Base-by-base conservation (phyloP, 2,797 vertebrate species). In the Morus bassanus region DNA sequence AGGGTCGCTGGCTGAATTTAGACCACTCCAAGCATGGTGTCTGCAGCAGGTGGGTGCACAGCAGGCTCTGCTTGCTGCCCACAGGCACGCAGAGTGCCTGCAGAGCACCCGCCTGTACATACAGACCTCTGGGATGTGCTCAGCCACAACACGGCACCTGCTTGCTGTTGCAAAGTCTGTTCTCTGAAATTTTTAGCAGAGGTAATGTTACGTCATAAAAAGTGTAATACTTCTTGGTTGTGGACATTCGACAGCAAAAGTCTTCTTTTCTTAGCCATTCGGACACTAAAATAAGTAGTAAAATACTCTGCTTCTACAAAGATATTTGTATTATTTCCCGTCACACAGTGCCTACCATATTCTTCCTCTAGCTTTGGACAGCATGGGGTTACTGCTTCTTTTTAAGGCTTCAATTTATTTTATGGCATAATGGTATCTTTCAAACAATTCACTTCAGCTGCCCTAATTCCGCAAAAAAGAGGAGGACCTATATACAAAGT, bases 21-120 rank as follows among this genome's bases (percentile, higher is more conserved):
- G 33, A 6, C 14, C 3, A 0, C 61, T 18, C 35, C 41, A 10
- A 1, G 70, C 21, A 4, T 0, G 18, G 33, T 7, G 35, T 4
- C 53, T 9, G 46, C 59, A 13, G 74, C 53, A 37, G 59, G 73
- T 0, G 6, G 51, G 45, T 12, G 37, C 39, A 1, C 14, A 13
- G 65, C 5, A 2, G 33, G 59, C 45, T n/a, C 13, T 3, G 37
- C 35, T 10, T 1, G 24, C 81, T 35, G n/a, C 45, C 76, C 68
- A 4, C 30, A 3, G 23, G 33, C 69, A 15, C 1, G 12, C 72
- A 4, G 48, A 27, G 37, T 0, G 23, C 75, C 59, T 7, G 61
- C 41, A 2, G 22, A 60, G 59, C 50, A 10, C 39, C 30, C 3
- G 12, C 54, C 28, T 4, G 10, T 1, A 9, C 14, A 1, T 3